Base-by-base conservation (phyloP, 2,888 invertebrate species). In the Cephus runcator region DNA sequence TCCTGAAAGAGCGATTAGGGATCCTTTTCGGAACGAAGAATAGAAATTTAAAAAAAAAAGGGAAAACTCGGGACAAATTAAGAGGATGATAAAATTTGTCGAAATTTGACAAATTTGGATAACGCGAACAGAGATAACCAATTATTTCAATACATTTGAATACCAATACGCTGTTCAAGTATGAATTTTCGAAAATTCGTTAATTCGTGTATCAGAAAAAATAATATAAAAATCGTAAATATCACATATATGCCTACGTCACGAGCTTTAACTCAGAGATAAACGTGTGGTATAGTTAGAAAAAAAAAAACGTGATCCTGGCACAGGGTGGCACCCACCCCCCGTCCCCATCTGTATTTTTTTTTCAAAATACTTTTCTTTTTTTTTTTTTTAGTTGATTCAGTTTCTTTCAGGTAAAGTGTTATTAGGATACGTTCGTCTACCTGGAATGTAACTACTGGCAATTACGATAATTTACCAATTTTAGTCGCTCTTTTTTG, bases 111-210 rank as follows among this genome's bases (percentile, higher is more conserved):
- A 75, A 23, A 34, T 23, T n/a, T 40, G 34, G 6, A 33, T 15
- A 3, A 15, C 75, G 40, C 30, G 23, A 73, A 71, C 35, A 3
- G 35, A 71, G 12, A 68, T 73, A 80, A 75, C 69, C 81, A 82
- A 80, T 82, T 79, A 83, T 78, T 85, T 83, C 83, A 83, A 86
- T 86, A 90, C 91, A 91, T 91, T 91, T 91, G 91, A 91, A 91
- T 91, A 91, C 91, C 91, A 91, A 91, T 91, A 91, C 82, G 81
- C 56, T 56, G 56, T 23, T 56, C 56, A 9, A 56, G 56, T 75
- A n/a, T 34, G n/a, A 56, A 56, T 31, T 36, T 36, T 75, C 68
- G 56, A 11, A 75, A 56, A 33, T 40, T 40, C 40, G 15, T 40
- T 40, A 40, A 40, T 40, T 40, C 40, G 40, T 15, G 15, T 36